phyloP scores from a whole-genome alignment of 2,888 invertebrate species.

The Euphydryas editha region DNA sequence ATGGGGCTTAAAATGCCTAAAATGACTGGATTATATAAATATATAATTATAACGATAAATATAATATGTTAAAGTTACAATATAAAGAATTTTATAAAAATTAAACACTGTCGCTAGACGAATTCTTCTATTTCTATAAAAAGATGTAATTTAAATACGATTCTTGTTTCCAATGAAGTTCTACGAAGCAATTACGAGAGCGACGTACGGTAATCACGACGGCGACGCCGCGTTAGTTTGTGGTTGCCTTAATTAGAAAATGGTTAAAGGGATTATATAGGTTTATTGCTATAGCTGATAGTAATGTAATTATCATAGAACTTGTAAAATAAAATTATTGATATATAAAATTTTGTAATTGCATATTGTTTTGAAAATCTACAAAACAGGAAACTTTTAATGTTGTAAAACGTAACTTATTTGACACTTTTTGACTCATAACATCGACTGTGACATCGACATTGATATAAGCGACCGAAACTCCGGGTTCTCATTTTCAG shows the following conservation, averaged over 20 bases:
- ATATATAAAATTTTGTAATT: neutral
- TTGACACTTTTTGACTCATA: too few species aligned
- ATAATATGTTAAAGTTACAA: too few species aligned
- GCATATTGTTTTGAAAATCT: too few species aligned
- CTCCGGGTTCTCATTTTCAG: too few species aligned
- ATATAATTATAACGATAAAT: too few species aligned
- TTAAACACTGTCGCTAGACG: neutral
- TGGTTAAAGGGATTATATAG: slow-evolving; percentile 1
- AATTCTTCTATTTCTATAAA: slow-evolving; percentile 2
- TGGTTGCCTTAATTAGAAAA: slow-evolving; percentile 3
- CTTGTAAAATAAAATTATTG: neutral
- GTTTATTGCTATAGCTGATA: neutral
- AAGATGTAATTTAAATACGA: slow-evolving; percentile 20
- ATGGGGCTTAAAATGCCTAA: too few species aligned
- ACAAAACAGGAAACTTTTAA: too few species aligned
- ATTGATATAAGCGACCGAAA: too few species aligned
- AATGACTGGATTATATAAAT: too few species aligned
- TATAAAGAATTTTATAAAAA: too few species aligned
- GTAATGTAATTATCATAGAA: neutral
- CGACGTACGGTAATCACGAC: slow-evolving; percentile 13
- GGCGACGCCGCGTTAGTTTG: neutral
- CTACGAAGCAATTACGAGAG: slow-evolving; percentile 19
- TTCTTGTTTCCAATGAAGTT: slow-evolving; percentile 23
- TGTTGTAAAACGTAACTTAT: too few species aligned
- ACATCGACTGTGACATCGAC: too few species aligned